Base-by-base conservation (phyloP, 2,113 vertebrate genomes). In the Plecturocebus donacophilus region DNA sequence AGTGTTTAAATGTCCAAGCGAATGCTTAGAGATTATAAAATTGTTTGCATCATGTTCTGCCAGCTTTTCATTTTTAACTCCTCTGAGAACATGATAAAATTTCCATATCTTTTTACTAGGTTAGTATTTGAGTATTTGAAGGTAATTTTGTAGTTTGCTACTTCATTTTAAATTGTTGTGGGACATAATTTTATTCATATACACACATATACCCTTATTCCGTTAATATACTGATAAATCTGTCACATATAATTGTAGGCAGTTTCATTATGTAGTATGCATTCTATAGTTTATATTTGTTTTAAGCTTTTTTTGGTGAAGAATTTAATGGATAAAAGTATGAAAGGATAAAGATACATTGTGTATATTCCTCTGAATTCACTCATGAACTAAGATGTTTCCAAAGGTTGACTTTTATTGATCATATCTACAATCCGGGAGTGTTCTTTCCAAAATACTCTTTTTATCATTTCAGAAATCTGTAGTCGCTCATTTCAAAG, bases 81-180 rank as follows among this genome's bases (percentile, higher is more conserved):
- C 10, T 91, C 21, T 82, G 38, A 71, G 25, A 90, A 35, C 25
- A n/a, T 38, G 45, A 40, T 76, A 61, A 30, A 52, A 52, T 66
- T 92, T 88, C 23, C 11, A 35, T 89, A 17, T 88, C 6, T 81
- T 71, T 92, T 92, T 76, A 56, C 32, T 73, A 75, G 77, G 16
- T 86, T 85, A 84, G 82, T 71, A 58, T 71, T 95, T 83, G 87
- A 75, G 93, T 88, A 96, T 58, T 87, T 91, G 75, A 92, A 91
- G n/a, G 54, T 92, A 95, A 38, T 71, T 81, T 93, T 76, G 30
- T 85, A 85, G 68, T 76, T 87, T 95, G n/a, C 25, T 94, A 54
- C 84, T 88, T 91, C 32, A 45, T 75, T 90, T 91, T 88, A 93
- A 85, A 20, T 76, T 87, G 1, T 95, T 87, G 14, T 19, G 75